phyloP scores from a whole-genome alignment of 2,797 vertebrate genomes.

The Enteromius anoplus region DNA sequence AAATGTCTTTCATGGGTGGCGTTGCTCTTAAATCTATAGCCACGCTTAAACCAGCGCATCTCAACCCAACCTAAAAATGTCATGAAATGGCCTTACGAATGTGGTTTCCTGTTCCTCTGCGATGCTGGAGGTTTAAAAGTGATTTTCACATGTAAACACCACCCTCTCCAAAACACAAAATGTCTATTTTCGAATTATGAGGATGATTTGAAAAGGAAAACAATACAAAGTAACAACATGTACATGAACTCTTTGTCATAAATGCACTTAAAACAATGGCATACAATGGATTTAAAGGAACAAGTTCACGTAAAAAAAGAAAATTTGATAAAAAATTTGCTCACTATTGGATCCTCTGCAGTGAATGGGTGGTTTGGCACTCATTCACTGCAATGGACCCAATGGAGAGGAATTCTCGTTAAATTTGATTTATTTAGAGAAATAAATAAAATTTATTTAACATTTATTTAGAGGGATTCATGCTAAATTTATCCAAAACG shows the following conservation, averaged over 20 bases:
- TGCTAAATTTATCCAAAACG: neutral
- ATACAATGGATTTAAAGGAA: neutral
- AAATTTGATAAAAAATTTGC: neutral
- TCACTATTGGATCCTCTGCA: neutral
- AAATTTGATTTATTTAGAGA: neutral
- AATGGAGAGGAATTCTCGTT: neutral
- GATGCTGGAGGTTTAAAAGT: neutral
- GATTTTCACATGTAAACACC: neutral
- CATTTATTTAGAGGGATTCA: neutral
- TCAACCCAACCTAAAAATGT: conserved; percentile 59
- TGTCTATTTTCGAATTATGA: neutral
- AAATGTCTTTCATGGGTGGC: conserved; percentile 64
- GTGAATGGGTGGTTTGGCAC: neutral
- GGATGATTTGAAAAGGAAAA: neutral
- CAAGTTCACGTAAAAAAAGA: neutral
- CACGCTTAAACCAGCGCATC: conserved; percentile 50
- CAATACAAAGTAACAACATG: neutral
- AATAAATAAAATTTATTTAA: too few species aligned
- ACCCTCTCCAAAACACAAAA: neutral
- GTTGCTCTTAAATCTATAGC: conserved; percentile 61
- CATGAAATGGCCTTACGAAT: conserved; percentile 31
- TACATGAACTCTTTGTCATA: neutral
- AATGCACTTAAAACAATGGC: neutral
- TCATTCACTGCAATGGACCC: too few species aligned
- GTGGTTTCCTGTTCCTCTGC: neutral